Percentiles rank a stretch among this genome's conserved stretches.
Evolutionary conservation across 2,113 vertebrate species (phyloP).

Genomic region (Seriola dumerili): DNA sequence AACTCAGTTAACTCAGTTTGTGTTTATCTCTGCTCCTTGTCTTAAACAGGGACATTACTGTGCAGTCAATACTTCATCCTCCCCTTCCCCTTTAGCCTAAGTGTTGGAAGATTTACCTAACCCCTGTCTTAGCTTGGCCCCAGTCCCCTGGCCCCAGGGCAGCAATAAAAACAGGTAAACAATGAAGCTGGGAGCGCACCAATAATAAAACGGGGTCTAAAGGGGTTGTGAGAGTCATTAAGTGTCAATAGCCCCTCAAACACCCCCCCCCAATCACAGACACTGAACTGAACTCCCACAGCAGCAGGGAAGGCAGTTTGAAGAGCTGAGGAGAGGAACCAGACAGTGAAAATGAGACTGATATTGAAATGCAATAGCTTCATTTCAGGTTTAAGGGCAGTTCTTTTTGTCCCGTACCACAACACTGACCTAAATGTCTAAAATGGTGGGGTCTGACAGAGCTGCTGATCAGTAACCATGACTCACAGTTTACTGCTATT

Average conservation of each 20-base stretch:
- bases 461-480: background rate
- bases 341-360: background rate
- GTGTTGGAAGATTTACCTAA: slow-evolving; percentile 47
- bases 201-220: slow-evolving; percentile 48
- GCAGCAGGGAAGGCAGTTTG: background rate
- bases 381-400: slow-evolving; percentile 13
- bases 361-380: slow-evolving; percentile 24
- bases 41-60: slow-evolving; percentile 17
- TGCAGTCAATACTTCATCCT: slow-evolving; percentile 28
- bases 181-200: slow-evolving; percentile 14
- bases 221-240: slow-evolving; percentile 40
- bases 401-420: background rate
- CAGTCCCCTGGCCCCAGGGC: slow-evolving; percentile 8
- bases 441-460: background rate
- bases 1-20: background rate
- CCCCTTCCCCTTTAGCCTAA: slow-evolving; percentile 8
- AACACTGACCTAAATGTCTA: background rate
- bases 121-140: slow-evolving; percentile 30
- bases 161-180: slow-evolving; percentile 69
- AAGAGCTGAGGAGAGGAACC: slow-evolving; percentile 4
- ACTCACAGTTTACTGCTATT: background rate
- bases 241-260: slow-evolving; percentile 15
- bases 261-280: background rate
- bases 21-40: slow-evolving; percentile 2
- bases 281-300: background rate